Percentiles rank a stretch among this genome's conserved stretches.
Conservation (phyloP, 2,113 vertebrate genomes). For the Mobula hypostoma region DNA sequence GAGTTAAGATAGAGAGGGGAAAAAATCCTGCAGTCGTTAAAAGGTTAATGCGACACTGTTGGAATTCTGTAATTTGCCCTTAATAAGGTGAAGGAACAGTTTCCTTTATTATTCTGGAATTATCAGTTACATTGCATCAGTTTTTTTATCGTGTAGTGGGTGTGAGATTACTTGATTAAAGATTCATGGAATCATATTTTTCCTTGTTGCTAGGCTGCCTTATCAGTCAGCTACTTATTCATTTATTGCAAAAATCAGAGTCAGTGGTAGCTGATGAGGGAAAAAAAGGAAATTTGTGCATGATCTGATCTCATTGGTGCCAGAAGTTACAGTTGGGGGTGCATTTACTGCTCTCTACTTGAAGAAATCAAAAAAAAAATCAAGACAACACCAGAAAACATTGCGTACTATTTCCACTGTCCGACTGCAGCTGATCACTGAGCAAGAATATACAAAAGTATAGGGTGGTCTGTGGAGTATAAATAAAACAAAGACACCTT, state of each 20-base stretch:
- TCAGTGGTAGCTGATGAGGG: constrained; percentile 29
- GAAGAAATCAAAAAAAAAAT: constrained; percentile 16
- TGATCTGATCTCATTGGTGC: constrained; percentile 18
- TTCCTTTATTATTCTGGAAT: constrained; percentile 35
- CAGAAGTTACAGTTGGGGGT: constrained; percentile 28
- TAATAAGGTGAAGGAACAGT: neutral
- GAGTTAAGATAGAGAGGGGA: neutral
- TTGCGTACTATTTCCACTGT: neutral
- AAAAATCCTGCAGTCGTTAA: neutral
- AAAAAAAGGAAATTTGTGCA: constrained; percentile 36
- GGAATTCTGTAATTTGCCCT: constrained; percentile 8
- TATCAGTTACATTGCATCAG: constrained; percentile 37
- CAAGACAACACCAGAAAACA: neutral
- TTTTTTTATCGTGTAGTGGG: constrained; percentile 37
- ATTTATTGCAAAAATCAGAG: constrained; percentile 35
- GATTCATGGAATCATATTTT: constrained; percentile 39
- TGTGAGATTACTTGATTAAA: constrained; percentile 37
- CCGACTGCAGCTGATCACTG: neutral
- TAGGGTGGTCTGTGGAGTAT: no score
- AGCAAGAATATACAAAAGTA: constrained; percentile 3
- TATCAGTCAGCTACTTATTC: constrained; percentile 37
- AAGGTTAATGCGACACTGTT: constrained; percentile 27
- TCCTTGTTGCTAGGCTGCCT: constrained; percentile 37
- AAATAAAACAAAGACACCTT: constrained; percentile 5
- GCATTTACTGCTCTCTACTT: constrained; percentile 8